Evolutionary conservation across 2,888 invertebrate genomes (phyloP).

Genomic region (Leucozona laternaria): DNA sequence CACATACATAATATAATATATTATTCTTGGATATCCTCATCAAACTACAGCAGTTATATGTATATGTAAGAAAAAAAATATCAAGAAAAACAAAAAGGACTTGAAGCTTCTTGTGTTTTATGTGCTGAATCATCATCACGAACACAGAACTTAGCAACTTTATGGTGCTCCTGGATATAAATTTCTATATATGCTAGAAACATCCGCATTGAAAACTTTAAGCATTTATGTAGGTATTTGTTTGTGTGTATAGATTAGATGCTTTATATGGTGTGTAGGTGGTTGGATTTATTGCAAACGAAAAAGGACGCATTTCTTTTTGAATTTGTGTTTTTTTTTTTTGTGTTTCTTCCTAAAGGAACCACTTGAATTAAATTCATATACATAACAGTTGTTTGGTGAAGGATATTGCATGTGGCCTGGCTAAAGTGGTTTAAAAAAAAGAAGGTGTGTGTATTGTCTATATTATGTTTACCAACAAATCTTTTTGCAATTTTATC

Average conservation of each 20-base stretch:
- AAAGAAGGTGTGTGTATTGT: constrained; percentile 14
- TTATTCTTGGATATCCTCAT: constrained; percentile 62
- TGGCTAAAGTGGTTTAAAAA: constrained; percentile 32
- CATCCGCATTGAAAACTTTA: constrained; percentile 56
- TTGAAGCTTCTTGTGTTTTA: constrained; percentile 63
- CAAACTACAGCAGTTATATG: constrained; percentile 50
- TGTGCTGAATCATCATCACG: constrained; percentile 69
- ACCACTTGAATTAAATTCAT: constrained; percentile 71
- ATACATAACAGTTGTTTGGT: constrained; percentile 62
- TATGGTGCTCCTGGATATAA: constrained; percentile 28
- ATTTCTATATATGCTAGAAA: constrained; percentile 26
- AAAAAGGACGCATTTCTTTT: constrained; percentile 18
- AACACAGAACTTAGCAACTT: constrained; percentile 56
- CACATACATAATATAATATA: too few species aligned
- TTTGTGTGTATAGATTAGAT: not conserved
- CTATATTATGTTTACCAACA: not conserved
- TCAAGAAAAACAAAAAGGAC: constrained; percentile 33
- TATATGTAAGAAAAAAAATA: not conserved
- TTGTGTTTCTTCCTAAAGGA: constrained; percentile 20
- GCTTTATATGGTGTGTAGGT: not conserved
- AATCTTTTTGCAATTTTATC: constrained; percentile 23
- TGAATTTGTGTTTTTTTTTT: constrained; percentile 12
- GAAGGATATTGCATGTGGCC: constrained; percentile 59
- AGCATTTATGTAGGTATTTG: not conserved
- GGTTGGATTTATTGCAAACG: constrained; percentile 24